These are phyloP conservation scores for Eonycteris spelaea DNA, from an alignment of 2,113 vertebrate species.

Conservation along the genomic window DNA sequence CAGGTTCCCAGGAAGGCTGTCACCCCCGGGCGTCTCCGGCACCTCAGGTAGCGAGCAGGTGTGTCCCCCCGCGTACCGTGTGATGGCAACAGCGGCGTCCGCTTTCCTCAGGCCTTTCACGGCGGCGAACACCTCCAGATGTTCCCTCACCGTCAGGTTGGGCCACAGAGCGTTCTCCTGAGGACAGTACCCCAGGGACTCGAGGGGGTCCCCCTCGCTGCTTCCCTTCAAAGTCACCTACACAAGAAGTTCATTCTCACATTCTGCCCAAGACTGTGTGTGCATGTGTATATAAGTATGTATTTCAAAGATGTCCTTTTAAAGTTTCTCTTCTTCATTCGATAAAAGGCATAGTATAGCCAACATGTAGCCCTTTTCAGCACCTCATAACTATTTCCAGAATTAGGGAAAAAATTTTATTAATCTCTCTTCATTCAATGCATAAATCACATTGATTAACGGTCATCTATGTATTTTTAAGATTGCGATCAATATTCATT, in stretches of 20 bases:
- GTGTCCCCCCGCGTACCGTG: slow-evolving; percentile 78
- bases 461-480: neutral
- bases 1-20: neutral
- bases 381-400: neutral
- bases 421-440: neutral
- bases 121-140: slow-evolving; percentile 92
- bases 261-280: no score
- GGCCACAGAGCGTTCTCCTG: slow-evolving; percentile 93
- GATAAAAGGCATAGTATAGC: neutral
- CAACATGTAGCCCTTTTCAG: neutral
- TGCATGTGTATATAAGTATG: no score
- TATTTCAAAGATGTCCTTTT: neutral
- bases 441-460: neutral
- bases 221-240: slow-evolving; percentile 42
- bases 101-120: slow-evolving; percentile 89
- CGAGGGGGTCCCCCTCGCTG: fast-evolving
- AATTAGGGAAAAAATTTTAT: neutral
- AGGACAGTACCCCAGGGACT: slow-evolving; percentile 92
- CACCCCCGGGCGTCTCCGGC: neutral
- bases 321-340: neutral
- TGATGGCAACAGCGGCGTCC: slow-evolving; percentile 79
- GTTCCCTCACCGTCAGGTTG: slow-evolving; percentile 88
- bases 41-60: fast-evolving
- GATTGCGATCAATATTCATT: neutral
- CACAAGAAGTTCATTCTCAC: neutral